Evolutionary conservation across 2,888 invertebrate species (phyloP).

Genomic region (Ornithoptera alexandrae): DNA sequence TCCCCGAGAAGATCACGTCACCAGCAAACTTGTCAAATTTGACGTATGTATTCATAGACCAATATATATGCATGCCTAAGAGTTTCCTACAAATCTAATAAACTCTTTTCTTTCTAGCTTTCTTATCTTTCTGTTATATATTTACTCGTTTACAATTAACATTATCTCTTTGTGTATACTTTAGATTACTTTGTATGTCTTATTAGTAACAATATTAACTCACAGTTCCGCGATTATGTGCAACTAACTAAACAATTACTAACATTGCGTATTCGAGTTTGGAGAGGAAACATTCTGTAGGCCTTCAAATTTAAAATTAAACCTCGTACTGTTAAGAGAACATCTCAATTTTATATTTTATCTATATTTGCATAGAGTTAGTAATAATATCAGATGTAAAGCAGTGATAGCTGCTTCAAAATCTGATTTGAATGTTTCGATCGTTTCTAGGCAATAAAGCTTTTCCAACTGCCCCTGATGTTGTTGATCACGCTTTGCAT

Average conservation of each 20-base stretch:
- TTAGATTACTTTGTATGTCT: conserved; percentile 32
- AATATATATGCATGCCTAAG: conserved; percentile 15
- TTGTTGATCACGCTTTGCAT: conserved; percentile 82
- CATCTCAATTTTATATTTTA: neutral
- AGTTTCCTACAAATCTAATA: conserved; percentile 32
- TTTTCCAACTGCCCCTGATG: conserved; percentile 81
- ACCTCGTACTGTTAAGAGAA: neutral
- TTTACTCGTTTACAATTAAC: conserved; percentile 31
- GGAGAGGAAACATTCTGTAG: conserved; percentile 36
- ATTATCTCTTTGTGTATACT: conserved; percentile 31
- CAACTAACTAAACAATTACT: conserved; percentile 66
- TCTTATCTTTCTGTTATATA: conserved; percentile 44
- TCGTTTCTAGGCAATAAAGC: conserved; percentile 80
- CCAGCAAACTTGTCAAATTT: conserved; percentile 77
- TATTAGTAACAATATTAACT: conserved; percentile 56
- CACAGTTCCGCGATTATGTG: conserved; percentile 52
- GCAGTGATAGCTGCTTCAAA: conserved; percentile 34
- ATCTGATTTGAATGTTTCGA: conserved; percentile 73
- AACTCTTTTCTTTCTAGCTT: conserved; percentile 46
- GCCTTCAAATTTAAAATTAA: conserved; percentile 9
- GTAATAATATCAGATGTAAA: conserved; percentile 1
- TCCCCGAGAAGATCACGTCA: conserved; percentile 67
- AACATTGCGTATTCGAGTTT: conserved; percentile 43
- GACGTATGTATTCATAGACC: conserved; percentile 69
- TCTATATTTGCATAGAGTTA: neutral